These are phyloP conservation scores for Cosmopolites sordidus DNA, from an alignment of 2,888 invertebrate species.

Conservation along the genomic window DNA sequence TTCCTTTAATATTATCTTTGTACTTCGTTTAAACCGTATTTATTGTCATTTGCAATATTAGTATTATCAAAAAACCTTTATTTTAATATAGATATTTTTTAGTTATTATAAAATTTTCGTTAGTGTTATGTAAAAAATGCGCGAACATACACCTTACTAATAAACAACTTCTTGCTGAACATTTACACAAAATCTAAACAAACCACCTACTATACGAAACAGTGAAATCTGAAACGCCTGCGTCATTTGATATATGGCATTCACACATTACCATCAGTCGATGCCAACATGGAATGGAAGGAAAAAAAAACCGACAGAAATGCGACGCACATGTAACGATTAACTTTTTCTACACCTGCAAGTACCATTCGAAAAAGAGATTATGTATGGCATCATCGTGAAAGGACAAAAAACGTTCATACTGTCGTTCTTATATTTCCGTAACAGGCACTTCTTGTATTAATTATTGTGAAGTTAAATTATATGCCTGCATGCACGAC, in stretches of 20 bases:
- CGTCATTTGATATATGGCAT: not conserved
- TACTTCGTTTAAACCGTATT: no score
- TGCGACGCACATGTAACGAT: conserved; percentile 11
- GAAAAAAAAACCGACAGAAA: conserved; percentile 2
- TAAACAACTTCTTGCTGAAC: no score
- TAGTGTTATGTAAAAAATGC: no score
- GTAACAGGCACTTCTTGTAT: conserved; percentile 20
- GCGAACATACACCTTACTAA: no score
- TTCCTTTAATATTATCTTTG: no score
- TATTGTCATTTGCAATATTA: no score
- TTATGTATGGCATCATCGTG: conserved; percentile 16
- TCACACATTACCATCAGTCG: not conserved
- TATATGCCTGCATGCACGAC: conserved; percentile 25
- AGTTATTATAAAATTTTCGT: no score
- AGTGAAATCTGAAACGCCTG: not conserved
- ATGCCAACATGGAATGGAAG: not conserved
- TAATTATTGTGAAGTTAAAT: conserved; percentile 25
- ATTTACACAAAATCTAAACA: not conserved
- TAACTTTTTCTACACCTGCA: conserved; percentile 24
- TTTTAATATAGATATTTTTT: no score
- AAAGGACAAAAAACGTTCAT: conserved; percentile 13
- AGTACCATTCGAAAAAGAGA: conserved; percentile 20
- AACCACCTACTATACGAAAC: not conserved
- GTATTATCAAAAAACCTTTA: no score
- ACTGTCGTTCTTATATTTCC: conserved; percentile 21